Base-by-base conservation (phyloP, 2,888 invertebrate species). In the Rosalia funebris region DNA sequence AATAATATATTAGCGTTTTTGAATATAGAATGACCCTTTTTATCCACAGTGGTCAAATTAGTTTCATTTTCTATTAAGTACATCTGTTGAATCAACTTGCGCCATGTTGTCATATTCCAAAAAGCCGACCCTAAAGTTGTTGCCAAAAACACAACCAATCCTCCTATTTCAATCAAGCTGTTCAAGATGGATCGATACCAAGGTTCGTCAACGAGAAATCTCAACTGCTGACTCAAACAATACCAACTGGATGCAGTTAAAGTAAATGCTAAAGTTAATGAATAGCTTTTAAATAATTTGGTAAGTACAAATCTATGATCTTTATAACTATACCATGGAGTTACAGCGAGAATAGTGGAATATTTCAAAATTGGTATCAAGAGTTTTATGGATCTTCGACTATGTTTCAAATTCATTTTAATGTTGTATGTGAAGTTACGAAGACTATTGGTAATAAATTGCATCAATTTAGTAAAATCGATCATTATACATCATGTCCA, bases 61-160 rank as follows among this genome's bases (percentile, higher is more conserved):
- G 3, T 3, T 9, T 2, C 5, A 2, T 11, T 7, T 20, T 44
- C 44, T 10, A 44, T 1, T 15, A 2, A n/a, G 1, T 10, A 44
- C 5, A 44, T 7, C n/a, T 19, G 19, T n/a, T 12, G 9, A 1
- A 44, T 20, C 9, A 44, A n/a, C 19, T 20, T 25, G 15, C 12
- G 17, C 34, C 34, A 48, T 11, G 20, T 37, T 1, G 4, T 11
- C 19, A 36, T 36, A 7, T 48, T 48, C 48, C 48, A 48, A 48
- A 48, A 48, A 17, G 48, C 16, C 10, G 48, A 34, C 5, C 48
- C 37, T 12, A 42, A 17, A 11, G 10, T 17, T 1, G 41, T 42
- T 15, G 10, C 10, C 1, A 17, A 10, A 17, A 42, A 42, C 9
- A 11, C 2, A 10, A 2, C 17, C 17, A 15, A 15, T 15, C 41